Conservation (phyloP, 2,888 invertebrate species). For the Melinaea marsaeus region DNA sequence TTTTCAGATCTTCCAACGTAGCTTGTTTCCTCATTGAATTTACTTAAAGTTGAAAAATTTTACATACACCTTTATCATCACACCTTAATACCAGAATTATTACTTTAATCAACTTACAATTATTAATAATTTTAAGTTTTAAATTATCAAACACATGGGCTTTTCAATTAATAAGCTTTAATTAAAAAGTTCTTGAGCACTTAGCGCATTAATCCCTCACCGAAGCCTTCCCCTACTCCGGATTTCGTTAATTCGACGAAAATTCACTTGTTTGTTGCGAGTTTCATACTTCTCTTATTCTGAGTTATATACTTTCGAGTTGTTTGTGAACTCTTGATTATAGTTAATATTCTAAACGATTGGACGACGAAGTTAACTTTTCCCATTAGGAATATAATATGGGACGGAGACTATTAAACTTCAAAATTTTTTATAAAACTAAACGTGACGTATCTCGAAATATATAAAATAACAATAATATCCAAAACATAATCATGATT, state of each 20-base stretch:
- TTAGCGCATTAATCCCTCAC: conserved; percentile 17
- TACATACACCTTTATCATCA: no score
- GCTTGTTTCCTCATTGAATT: no score
- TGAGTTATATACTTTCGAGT: conserved; percentile 9
- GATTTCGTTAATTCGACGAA: conserved; percentile 18
- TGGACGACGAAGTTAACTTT: no score
- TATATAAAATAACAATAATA: background rate
- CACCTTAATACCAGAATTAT: no score
- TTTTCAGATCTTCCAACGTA: no score
- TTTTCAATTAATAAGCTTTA: conserved; percentile 17
- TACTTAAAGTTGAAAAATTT: no score
- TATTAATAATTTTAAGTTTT: background rate
- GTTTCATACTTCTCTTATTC: conserved; percentile 8
- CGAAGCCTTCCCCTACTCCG: conserved; percentile 14
- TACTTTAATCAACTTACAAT: no score
- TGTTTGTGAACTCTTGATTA: conserved; percentile 8
- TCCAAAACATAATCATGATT: background rate
- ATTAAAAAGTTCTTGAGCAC: conserved; percentile 24
- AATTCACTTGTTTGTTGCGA: conserved; percentile 21
- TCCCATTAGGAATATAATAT: no score
- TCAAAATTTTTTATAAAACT: background rate
- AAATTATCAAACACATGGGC: conserved; percentile 18
- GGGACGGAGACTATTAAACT: background rate
- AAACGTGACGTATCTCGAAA: background rate
- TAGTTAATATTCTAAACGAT: background rate